Evolutionary conservation across 1,140 invertebrate species (phyloP), one percentile per base, ranked within the genome.

Genomic region (Spodoptera frugiperda): DNA sequence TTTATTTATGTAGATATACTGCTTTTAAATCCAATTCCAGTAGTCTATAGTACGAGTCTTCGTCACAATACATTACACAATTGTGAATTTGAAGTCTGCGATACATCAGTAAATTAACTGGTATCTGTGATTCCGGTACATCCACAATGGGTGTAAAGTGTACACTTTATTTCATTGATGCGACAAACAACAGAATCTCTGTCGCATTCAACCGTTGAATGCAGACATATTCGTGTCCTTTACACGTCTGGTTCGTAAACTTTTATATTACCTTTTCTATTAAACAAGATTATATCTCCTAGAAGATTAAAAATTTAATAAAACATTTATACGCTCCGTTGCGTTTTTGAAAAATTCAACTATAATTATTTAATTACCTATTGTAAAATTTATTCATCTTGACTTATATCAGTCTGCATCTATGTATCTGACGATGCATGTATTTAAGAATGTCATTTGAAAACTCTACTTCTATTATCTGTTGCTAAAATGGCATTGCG

Each of bases 61-160:
- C 17, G 46, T 39, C 61, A 65, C 61, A 65, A 65, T 65, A 65
- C 61, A 65, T 65, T 61, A 61, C 57, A 61, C 57, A 61, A 61
- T 65, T 65, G 61, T 65, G 61, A 65, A 48, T 65, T 65, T 17
- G 8, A 71, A 53, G 51, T 54, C 48, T 53, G 67, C 49, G 46
- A 68, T 51, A 68, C 63, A 70, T 33, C 49, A 53, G 48, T 53
- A 70, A 70, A 70, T 54, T 21, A 70, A 70, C 54, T 70, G 67
- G 67, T 70, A 53, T 39, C 67, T 70, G 44, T 70, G 49, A 53
- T 70, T 70, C 67, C 49, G 67, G 67, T 33, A 12, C 51, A 39
- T 70, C 25, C n/a, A 70, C 67, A 70, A 70, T 70, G 30, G 25
- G n/a, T 54, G 33, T 53, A 70, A 25, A 51, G 67, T 49, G 51